phyloP scores from a whole-genome alignment of 2,797 vertebrate species.

The Oreortyx pictus region DNA sequence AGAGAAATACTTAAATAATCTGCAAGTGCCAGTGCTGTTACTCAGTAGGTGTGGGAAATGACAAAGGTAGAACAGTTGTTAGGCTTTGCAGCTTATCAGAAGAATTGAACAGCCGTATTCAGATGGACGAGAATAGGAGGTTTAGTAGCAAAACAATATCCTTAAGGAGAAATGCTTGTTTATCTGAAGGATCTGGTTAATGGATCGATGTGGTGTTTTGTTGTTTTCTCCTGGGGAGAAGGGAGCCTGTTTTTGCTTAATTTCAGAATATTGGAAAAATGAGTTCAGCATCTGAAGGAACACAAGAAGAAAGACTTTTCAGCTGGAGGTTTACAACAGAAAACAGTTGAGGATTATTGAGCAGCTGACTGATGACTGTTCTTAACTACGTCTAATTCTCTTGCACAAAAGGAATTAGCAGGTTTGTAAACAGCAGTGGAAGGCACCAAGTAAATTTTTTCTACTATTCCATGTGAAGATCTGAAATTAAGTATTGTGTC shows the following conservation, averaged over 20 bases:
- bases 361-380: neutral
- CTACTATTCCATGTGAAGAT: neutral
- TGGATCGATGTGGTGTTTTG: neutral
- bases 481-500: neutral
- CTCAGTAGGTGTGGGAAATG: neutral
- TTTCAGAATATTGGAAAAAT: neutral
- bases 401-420: neutral
- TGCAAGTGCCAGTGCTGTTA: neutral
- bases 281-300: neutral
- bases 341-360: neutral
- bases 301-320: neutral
- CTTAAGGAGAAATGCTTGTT: neutral
- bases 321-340: neutral
- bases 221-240: neutral
- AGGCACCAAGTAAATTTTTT: neutral
- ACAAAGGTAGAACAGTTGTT: neutral
- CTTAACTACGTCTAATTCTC: neutral
- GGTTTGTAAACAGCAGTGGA: neutral
- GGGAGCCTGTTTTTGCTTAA: neutral
- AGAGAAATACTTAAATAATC: neutral
- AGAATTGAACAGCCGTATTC: neutral
- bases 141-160: neutral
- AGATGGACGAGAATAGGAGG: neutral
- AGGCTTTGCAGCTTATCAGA: neutral
- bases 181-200: neutral